A percentile compares a stretch with the other conserved stretches of the same genome.
phyloP scores from a whole-genome alignment of 2,888 invertebrate genomes.

The Melitaea athalia region DNA sequence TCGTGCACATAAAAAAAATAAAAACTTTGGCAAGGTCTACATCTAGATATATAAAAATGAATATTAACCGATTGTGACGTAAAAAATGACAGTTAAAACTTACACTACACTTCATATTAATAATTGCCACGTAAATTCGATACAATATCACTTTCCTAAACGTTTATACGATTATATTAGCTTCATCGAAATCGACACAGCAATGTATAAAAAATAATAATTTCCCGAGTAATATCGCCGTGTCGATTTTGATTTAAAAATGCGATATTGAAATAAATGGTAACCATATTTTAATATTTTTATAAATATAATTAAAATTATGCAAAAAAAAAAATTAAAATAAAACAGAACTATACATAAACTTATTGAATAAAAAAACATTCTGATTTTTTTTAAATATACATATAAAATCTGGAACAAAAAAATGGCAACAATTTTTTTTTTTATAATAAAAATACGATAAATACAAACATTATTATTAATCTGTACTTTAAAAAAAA shows the following conservation, averaged over 20 bases:
- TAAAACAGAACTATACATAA: slow-evolving; percentile 29
- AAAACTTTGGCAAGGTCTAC: slow-evolving; percentile 66
- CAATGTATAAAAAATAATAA: slow-evolving; percentile 13
- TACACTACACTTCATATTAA: slow-evolving; percentile 44
- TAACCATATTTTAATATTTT: slow-evolving; percentile 45
- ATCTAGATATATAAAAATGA: slow-evolving; percentile 38
- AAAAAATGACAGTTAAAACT: slow-evolving; percentile 37
- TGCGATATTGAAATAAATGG: slow-evolving; percentile 45
- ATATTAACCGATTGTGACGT: slow-evolving; percentile 48
- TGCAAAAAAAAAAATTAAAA: slow-evolving; percentile 47
- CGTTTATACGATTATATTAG: slow-evolving; percentile 38
- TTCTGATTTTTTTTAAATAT: slow-evolving; percentile 31
- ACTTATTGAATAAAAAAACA: slow-evolving; percentile 19
- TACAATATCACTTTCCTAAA: slow-evolving; percentile 66
- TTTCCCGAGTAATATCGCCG: slow-evolving; percentile 20
- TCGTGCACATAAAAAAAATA: slow-evolving; percentile 2
- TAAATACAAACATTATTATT: no score
- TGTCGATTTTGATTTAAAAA: slow-evolving; percentile 36
- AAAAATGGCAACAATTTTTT: slow-evolving; percentile 36
- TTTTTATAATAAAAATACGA: slow-evolving; percentile 1
- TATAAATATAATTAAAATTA: slow-evolving; percentile 44
- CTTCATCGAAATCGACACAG: slow-evolving; percentile 40
- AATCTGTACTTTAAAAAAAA: neutral
- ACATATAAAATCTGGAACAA: slow-evolving; percentile 32
- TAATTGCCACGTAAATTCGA: slow-evolving; percentile 78